Evolutionary conservation across 2,888 invertebrate genomes (phyloP).

Genomic region (Scelioninae gen. 2): DNA sequence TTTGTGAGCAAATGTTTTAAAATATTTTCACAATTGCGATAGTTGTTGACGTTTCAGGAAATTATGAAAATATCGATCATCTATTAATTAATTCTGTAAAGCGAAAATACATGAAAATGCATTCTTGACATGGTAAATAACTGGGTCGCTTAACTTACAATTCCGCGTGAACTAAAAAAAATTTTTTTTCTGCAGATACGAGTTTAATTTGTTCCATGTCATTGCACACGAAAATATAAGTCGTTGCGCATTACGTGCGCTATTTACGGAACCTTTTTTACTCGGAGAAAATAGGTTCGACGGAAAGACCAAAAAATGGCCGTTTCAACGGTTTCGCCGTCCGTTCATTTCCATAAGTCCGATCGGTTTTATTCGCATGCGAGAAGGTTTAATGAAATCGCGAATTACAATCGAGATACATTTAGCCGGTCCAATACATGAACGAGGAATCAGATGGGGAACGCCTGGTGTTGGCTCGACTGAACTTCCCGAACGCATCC

Average conservation of each 20-base stretch:
- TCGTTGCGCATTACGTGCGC: background rate
- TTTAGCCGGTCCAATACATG: no score
- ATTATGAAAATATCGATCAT: background rate
- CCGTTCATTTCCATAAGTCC: no score
- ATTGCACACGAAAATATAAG: constrained; percentile 35
- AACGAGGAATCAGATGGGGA: no score
- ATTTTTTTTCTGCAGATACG: constrained; percentile 25
- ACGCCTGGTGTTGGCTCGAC: no score
- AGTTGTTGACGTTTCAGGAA: background rate
- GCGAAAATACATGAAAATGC: background rate
- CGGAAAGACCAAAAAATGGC: no score
- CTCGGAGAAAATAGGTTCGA: no score
- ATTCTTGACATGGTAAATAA: no score
- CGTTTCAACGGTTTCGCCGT: no score
- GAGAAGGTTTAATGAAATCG: no score
- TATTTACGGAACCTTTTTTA: background rate
- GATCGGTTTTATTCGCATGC: no score
- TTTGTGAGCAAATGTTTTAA: no score
- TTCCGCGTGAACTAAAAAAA: constrained; percentile 6
- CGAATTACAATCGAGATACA: background rate
- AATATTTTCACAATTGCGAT: background rate
- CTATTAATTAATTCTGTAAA: constrained; percentile 1
- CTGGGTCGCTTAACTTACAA: constrained; percentile 22
- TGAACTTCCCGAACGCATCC: no score
- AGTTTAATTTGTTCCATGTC: constrained; percentile 40